Percentiles rank a stretch among this genome's conserved stretches.
Evolutionary conservation across 2,797 vertebrate species (phyloP).

Genomic region (Melanotaenia pygmaea): DNA sequence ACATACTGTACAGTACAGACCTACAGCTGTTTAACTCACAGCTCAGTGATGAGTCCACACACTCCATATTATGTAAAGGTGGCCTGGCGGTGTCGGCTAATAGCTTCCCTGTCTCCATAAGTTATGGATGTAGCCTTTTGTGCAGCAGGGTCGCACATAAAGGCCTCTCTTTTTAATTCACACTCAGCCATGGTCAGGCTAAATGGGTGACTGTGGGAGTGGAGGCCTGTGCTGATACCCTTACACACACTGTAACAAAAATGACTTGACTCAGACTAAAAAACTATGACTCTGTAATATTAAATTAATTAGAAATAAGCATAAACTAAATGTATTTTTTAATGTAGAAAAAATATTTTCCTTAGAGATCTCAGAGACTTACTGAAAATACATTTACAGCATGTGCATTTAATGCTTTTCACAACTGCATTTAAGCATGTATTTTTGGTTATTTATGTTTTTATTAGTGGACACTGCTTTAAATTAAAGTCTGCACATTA

Average conservation of each 20-base stretch:
- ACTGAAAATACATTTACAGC: constrained; percentile 7
- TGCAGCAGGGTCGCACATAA: constrained; percentile 85
- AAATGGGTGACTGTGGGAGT: constrained; percentile 85
- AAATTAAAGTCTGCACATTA: constrained; percentile 67
- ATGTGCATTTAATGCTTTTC: constrained; percentile 46
- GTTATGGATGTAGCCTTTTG: constrained; percentile 86
- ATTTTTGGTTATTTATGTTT: constrained; percentile 70
- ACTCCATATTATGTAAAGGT: constrained; percentile 85
- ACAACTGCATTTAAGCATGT: constrained; percentile 48
- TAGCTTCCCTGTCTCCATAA: constrained; percentile 82
- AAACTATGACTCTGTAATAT: constrained; percentile 49
- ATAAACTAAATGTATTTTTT: constrained; percentile 2
- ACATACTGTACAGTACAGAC: constrained; percentile 32
- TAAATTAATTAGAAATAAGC: constrained; percentile 66
- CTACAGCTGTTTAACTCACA: constrained; percentile 66
- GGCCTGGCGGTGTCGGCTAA: constrained; percentile 77
- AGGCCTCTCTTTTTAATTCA: constrained; percentile 86
- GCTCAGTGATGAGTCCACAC: constrained; percentile 81
- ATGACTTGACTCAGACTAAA: constrained; percentile 69
- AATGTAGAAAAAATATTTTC: constrained; percentile 26
- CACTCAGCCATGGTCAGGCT: constrained; percentile 84
- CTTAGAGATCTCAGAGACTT: not conserved
- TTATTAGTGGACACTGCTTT: constrained; percentile 51
- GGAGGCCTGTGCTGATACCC: constrained; percentile 75
- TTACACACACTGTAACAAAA: constrained; percentile 67